Evolutionary conservation across 2,113 vertebrate species (phyloP).

Genomic region (Clarias gariepinus): DNA sequence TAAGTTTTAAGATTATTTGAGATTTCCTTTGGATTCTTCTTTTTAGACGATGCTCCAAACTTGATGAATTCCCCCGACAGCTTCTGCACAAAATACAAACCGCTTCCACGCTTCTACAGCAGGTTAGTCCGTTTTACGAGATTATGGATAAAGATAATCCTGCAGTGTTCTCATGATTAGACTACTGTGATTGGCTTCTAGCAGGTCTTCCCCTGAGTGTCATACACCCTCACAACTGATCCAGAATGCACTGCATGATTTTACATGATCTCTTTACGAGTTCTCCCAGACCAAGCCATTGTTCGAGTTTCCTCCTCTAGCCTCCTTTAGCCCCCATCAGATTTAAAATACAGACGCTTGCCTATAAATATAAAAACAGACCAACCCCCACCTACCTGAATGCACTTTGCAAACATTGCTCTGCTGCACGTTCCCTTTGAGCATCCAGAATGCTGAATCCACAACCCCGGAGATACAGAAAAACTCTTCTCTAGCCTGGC

Average conservation of each 20-base stretch:
- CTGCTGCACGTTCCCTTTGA: neutral
- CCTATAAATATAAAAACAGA: conserved; percentile 10
- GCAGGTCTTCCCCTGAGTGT: neutral
- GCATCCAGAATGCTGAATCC: neutral
- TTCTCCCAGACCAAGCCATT: neutral
- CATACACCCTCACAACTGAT: too few species aligned
- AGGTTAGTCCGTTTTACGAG: too few species aligned
- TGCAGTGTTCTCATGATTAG: neutral
- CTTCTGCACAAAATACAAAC: too few species aligned
- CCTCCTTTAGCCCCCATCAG: neutral
- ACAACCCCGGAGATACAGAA: neutral
- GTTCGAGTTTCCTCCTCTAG: neutral
- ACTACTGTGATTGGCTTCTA: neutral
- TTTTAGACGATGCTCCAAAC: too few species aligned
- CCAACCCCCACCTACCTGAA: neutral
- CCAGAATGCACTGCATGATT: neutral
- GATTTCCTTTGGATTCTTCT: too few species aligned
- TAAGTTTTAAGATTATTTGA: too few species aligned
- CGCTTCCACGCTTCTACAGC: too few species aligned
- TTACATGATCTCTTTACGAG: neutral
- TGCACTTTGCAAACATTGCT: neutral
- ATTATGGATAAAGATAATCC: too few species aligned
- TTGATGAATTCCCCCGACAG: too few species aligned
- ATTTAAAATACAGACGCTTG: conserved; percentile 3
- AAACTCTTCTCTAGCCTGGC: neutral